A percentile compares a stretch with the other conserved stretches of the same genome.
Conservation (phyloP, 2,113 vertebrate genomes). For the Bombycilla garrulus region DNA sequence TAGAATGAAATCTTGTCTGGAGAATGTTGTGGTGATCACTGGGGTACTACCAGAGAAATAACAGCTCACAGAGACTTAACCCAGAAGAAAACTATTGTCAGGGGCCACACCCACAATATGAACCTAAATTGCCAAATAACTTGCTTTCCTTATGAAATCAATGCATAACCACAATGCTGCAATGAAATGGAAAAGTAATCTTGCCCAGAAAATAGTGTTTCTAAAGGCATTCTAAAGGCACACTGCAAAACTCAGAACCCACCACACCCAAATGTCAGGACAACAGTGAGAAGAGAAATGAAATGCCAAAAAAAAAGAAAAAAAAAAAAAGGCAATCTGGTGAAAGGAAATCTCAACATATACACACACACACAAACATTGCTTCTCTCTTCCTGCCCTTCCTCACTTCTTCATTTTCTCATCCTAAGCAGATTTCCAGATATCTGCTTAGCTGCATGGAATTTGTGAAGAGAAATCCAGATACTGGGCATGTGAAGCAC, state of each 20-base stretch:
- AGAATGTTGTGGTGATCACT: background rate
- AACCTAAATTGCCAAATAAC: constrained; percentile 33
- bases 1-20: background rate
- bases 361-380: background rate
- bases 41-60: background rate
- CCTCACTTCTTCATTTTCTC: background rate
- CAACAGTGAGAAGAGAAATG: constrained; percentile 6
- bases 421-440: constrained; percentile 53
- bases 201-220: constrained; percentile 11
- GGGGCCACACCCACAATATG: background rate
- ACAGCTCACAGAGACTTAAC: background rate
- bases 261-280: constrained; percentile 30
- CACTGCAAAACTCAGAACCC: constrained; percentile 6
- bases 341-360: background rate
- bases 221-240: constrained; percentile 36
- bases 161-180: constrained; percentile 22
- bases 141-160: constrained; percentile 3
- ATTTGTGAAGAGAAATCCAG: constrained; percentile 48
- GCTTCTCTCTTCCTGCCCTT: background rate
- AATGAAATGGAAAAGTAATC: constrained; percentile 38
- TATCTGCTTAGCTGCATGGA: constrained; percentile 7
- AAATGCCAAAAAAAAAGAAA: constrained; percentile 25
- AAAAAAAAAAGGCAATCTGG: constrained; percentile 17
- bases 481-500: background rate
- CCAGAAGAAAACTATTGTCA: background rate